Conservation (phyloP, 2,888 invertebrate species). For the Trachelus tabidus region DNA sequence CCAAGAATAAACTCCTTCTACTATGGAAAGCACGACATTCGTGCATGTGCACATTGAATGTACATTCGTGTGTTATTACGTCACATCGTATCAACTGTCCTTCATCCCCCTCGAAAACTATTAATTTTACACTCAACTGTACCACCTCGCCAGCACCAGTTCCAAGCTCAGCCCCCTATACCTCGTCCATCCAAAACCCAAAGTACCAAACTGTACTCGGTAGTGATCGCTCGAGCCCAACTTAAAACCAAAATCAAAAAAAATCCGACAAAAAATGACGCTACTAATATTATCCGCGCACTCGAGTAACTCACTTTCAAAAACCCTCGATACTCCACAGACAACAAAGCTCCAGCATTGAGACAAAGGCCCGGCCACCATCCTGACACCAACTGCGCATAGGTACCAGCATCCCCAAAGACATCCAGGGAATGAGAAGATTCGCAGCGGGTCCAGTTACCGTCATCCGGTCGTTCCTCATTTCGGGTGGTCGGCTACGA, state of each 20-base stretch:
- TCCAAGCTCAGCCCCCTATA: too few relatives aligned
- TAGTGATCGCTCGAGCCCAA: too few relatives aligned
- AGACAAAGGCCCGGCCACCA: constrained; percentile 24
- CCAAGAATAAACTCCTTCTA: constrained; percentile 43
- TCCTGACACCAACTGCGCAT: constrained; percentile 1
- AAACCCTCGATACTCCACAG: constrained; percentile 9
- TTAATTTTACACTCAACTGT: too few relatives aligned
- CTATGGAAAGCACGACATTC: constrained; percentile 45
- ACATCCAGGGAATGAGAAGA: neutral
- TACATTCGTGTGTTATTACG: neutral
- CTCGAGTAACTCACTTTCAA: neutral
- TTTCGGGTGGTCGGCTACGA: constrained; percentile 45
- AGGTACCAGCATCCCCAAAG: constrained; percentile 15
- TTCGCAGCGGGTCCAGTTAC: constrained; percentile 36
- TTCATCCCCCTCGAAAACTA: neutral
- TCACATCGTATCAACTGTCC: neutral
- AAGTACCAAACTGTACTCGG: too few relatives aligned
- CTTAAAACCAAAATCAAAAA: too few relatives aligned
- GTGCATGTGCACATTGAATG: neutral
- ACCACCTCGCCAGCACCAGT: too few relatives aligned
- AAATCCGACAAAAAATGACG: too few relatives aligned
- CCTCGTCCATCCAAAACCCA: too few relatives aligned
- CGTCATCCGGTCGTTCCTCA: constrained; percentile 22
- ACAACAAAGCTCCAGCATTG: constrained; percentile 24
- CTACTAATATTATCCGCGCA: too few relatives aligned